Base-by-base conservation (phyloP, 2,888 invertebrate species). In the Harmothoe impar region DNA sequence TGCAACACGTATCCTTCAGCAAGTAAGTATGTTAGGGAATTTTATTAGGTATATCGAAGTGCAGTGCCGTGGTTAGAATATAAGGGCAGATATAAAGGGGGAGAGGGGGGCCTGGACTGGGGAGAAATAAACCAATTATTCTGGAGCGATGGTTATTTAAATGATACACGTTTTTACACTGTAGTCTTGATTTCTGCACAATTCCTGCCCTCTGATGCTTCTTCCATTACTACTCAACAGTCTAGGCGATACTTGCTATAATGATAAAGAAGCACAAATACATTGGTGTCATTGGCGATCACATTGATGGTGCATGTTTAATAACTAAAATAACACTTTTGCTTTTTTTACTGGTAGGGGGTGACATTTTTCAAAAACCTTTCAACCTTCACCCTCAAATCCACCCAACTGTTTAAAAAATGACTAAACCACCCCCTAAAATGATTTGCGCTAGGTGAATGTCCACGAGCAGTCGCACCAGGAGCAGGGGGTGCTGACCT, bases 401-500 rank as follows among this genome's bases (percentile, higher is more conserved):
- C n/a, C n/a, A n/a, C n/a, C n/a, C n/a, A n/a, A n/a, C n/a, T n/a
- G n/a, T n/a, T n/a, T n/a, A n/a, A n/a, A n/a, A n/a, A n/a, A n/a
- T n/a, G n/a, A n/a, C n/a, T n/a, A 52, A 52, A 52, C 54, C 10
- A 17, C 12, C 54, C 54, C 7, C 12, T 68, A 68, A 68, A 68
- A 12, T 68, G n/a, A 68, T 68, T n/a, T 68, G 5, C n/a, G 5
- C 5, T n/a, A 81, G 81, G 81, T 43, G 35, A 81, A 81, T 81
- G n/a, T 20, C 12, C 81, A 81, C 33, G 81, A 81, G 17, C 0
- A 43, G 35, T 20, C 0, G 3, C 20, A 81, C 23, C 81, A 81
- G 81, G 81, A 81, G n/a, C 81, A 81, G n/a, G 81, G 81, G 17
- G 81, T 81, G 35, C 81, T 81, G 35, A 81, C 81, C 33, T 81